Percentiles rank a stretch among this genome's conserved stretches.
Evolutionary conservation across 2,797 vertebrate genomes (phyloP).

Genomic region (Sebastes jordani): DNA sequence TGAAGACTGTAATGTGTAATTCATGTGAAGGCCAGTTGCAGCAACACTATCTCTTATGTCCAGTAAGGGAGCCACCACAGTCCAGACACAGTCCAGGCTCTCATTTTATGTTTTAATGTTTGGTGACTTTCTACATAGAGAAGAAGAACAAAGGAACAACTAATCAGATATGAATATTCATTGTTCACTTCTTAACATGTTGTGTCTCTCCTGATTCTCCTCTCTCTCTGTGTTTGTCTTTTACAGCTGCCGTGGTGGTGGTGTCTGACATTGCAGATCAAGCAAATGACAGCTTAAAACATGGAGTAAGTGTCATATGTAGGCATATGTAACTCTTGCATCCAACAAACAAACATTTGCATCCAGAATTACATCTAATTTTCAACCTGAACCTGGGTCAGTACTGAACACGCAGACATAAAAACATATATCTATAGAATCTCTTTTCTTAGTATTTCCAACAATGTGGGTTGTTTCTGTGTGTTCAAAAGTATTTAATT

Average conservation of each 20-base stretch:
- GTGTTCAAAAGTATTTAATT: neutral
- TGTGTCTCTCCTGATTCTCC: neutral
- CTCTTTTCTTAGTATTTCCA: neutral
- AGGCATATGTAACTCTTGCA: neutral
- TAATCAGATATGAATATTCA: neutral
- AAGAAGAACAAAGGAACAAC: neutral
- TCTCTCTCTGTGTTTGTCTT: constrained; percentile 15
- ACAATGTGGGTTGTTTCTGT: neutral
- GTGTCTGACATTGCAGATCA: constrained; percentile 91
- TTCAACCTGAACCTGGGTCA: neutral
- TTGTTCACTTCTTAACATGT: neutral
- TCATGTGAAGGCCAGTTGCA: constrained; percentile 57
- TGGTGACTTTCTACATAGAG: neutral
- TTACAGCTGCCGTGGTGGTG: constrained; percentile 86
- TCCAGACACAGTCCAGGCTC: constrained; percentile 9
- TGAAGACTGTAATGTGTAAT: constrained; percentile 55
- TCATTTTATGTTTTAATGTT: constrained; percentile 18
- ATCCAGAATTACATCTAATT: neutral
- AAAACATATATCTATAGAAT: neutral
- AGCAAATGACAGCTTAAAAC: constrained; percentile 89
- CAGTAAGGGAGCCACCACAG: constrained; percentile 38
- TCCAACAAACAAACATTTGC: neutral
- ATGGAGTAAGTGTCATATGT: constrained; percentile 88
- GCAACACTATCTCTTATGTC: constrained; percentile 55
- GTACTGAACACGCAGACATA: neutral